These are phyloP conservation scores for Bimastos eiseni DNA, from an alignment of 2,888 invertebrate genomes.

Conservation along the genomic window DNA sequence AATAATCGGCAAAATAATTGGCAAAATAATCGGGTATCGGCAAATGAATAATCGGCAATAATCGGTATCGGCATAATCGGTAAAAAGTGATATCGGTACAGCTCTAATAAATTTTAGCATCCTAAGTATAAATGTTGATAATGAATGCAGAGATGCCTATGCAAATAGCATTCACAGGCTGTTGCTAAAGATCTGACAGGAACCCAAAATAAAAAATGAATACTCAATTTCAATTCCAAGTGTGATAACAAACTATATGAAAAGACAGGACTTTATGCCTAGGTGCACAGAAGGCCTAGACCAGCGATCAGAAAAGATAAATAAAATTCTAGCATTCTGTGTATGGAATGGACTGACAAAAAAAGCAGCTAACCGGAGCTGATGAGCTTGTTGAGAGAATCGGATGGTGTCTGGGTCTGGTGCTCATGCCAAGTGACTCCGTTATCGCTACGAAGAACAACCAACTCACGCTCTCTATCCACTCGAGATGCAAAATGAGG, in stretches of 20 bases:
- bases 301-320: not conserved
- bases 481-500: slow-evolving; percentile 97
- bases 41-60: too few species aligned
- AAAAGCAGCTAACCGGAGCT: not conserved
- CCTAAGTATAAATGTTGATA: not conserved
- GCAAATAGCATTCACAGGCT: not conserved
- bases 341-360: not conserved
- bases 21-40: too few species aligned
- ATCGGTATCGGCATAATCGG: too few species aligned
- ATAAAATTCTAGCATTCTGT: not conserved
- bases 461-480: slow-evolving; percentile 85
- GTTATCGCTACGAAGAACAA: slow-evolving; percentile 94
- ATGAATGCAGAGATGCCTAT: too few species aligned
- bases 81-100: too few species aligned
- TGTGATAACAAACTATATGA: not conserved
- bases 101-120: not conserved
- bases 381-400: slow-evolving; percentile 58
- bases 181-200: not conserved
- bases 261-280: not conserved
- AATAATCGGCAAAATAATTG: too few species aligned
- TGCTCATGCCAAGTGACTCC: slow-evolving; percentile 99
- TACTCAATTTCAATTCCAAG: not conserved
- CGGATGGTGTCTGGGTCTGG: slow-evolving; percentile 84
- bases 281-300: not conserved
- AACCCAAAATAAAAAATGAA: not conserved